Evolutionary conservation across 1,140 invertebrate genomes (phyloP).

Genomic region (Drosophila albomicans): DNA sequence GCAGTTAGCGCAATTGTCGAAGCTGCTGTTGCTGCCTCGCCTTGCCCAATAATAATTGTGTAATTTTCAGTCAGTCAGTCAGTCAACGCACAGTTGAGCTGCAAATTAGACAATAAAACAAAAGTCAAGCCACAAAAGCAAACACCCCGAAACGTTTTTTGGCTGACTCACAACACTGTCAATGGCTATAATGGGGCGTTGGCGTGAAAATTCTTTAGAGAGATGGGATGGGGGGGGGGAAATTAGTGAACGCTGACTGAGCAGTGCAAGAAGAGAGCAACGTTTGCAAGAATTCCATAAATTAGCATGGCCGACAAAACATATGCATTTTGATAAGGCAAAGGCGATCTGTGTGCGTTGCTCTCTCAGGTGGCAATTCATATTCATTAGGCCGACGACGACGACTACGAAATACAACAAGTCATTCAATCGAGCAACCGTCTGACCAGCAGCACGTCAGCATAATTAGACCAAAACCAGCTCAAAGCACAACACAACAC

Average conservation of each 20-base stretch:
- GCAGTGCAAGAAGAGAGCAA: constrained; percentile 5
- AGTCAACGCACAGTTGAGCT: constrained; percentile 47
- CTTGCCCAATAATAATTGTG: constrained; percentile 73
- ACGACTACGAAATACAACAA: constrained; percentile 36
- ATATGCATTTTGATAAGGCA: constrained; percentile 22
- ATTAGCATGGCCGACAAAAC: constrained; percentile 24
- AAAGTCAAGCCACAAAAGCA: constrained; percentile 25
- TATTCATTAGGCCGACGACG: constrained; percentile 60
- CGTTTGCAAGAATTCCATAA: constrained; percentile 6
- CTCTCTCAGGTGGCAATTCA: constrained; percentile 58
- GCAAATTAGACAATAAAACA: constrained; percentile 60
- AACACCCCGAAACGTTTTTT: constrained; percentile 2
- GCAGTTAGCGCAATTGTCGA: constrained; percentile 34
- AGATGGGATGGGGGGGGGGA: constrained; percentile 36
- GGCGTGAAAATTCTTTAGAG: constrained; percentile 76
- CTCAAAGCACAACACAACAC: background rate
- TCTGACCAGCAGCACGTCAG: constrained; percentile 46
- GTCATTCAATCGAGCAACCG: constrained; percentile 47
- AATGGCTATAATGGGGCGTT: constrained; percentile 67
- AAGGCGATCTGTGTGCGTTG: background rate
- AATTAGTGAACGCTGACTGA: constrained; percentile 53
- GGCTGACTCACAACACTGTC: constrained; percentile 59
- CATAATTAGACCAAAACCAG: constrained; percentile 72
- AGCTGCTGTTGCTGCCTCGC: constrained; percentile 20
- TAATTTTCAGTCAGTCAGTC: constrained; percentile 68